Conservation (phyloP, 2,113 vertebrate genomes). For the Oryzias celebensis region DNA sequence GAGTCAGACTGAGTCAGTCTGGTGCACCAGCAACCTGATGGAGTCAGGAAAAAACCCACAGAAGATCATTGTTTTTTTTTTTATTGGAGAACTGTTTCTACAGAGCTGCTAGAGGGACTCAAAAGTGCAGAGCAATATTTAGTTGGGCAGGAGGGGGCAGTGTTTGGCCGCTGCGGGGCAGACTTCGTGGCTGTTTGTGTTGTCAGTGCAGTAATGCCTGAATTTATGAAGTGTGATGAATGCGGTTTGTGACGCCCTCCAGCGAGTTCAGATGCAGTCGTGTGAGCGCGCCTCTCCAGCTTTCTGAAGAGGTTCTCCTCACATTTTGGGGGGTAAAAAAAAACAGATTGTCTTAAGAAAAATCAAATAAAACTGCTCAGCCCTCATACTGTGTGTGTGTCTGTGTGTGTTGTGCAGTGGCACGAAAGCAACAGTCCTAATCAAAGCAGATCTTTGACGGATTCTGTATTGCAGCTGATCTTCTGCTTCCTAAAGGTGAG, state of each 20-base stretch:
- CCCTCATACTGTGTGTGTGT: neutral
- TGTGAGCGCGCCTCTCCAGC: neutral
- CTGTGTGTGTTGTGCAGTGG: neutral
- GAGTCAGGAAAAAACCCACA: too few species aligned
- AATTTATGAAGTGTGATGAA: constrained; percentile 28
- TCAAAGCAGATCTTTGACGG: neutral
- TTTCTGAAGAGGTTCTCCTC: neutral
- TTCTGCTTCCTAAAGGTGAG: constrained; percentile 25
- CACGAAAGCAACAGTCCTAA: neutral
- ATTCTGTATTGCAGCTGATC: constrained; percentile 2
- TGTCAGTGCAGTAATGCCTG: constrained; percentile 11
- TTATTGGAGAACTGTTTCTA: neutral
- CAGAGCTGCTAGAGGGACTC: neutral
- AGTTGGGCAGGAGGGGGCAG: constrained; percentile 60
- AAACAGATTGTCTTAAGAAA: neutral
- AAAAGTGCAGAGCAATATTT: neutral
- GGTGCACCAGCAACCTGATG: neutral
- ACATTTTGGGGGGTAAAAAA: neutral
- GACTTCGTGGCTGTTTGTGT: constrained; percentile 13
- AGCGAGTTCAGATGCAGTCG: constrained; percentile 3
- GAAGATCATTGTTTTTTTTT: too few species aligned
- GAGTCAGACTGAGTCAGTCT: constrained; percentile 63
- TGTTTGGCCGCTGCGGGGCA: constrained; percentile 43
- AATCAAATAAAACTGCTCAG: neutral
- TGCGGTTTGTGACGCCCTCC: constrained; percentile 19